phyloP scores from a whole-genome alignment of 2,888 invertebrate genomes.

The Drosophila kuntzei region DNA sequence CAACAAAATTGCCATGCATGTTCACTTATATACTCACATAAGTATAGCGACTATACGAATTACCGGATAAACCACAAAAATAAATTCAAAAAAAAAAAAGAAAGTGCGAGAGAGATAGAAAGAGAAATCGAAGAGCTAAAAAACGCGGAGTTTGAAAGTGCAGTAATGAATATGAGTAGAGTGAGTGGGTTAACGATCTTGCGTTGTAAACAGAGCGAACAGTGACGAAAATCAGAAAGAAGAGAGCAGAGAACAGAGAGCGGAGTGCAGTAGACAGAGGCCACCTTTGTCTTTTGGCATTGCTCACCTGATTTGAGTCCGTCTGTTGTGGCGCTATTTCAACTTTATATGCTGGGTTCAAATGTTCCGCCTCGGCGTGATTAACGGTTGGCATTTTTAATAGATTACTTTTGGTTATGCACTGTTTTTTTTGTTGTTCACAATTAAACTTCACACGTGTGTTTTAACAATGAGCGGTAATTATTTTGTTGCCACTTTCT shows the following conservation, averaged over 20 bases:
- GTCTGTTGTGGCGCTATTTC: conserved; percentile 66
- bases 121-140: conserved; percentile 1
- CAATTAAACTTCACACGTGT: conserved; percentile 41
- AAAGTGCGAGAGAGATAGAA: conserved; percentile 11
- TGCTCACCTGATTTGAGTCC: conserved; percentile 67
- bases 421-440: conserved; percentile 24
- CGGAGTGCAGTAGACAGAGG: conserved; percentile 8
- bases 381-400: conserved; percentile 53
- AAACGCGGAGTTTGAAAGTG: conserved; percentile 8
- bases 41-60: not conserved
- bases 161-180: conserved; percentile 6
- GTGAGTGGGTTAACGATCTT: conserved; percentile 50
- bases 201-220: conserved; percentile 37
- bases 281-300: conserved; percentile 21
- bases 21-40: not conserved
- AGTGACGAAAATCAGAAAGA: not conserved
- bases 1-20: not conserved
- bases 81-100: not conserved
- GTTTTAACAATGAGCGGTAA: conserved; percentile 24
- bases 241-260: not conserved
- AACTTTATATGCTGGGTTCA: conserved; percentile 59
- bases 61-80: not conserved
- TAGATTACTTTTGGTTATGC: not conserved
- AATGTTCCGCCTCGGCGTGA: conserved; percentile 56
- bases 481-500: conserved; percentile 27